Evolutionary conservation across 2,888 invertebrate species (phyloP).

Genomic region (Quadroppia sp.): DNA sequence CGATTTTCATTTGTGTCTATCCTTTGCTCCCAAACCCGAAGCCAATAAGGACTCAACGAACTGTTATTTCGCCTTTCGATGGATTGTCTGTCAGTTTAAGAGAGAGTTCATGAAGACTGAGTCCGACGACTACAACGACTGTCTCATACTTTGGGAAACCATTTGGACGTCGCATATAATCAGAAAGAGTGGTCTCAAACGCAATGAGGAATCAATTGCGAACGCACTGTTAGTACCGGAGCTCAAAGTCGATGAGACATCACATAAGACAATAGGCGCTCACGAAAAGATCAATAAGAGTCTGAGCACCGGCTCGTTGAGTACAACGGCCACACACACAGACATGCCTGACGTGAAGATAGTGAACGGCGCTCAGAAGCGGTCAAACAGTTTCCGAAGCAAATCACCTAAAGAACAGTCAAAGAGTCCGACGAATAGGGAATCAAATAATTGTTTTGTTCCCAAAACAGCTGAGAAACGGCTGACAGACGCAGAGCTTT

Average conservation of each 20-base stretch:
- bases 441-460: constrained; percentile 13
- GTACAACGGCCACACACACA: neutral
- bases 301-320: constrained; percentile 12
- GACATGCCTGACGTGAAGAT: constrained; percentile 9
- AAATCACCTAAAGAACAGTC: neutral
- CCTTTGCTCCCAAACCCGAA: too few species aligned
- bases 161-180: constrained; percentile 42
- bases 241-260: neutral
- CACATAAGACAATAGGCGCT: neutral
- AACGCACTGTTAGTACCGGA: neutral
- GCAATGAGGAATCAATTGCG: neutral
- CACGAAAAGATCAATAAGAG: constrained; percentile 31
- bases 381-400: constrained; percentile 11
- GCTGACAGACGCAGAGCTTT: constrained; percentile 43
- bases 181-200: neutral
- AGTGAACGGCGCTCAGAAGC: neutral
- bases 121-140: constrained; percentile 43
- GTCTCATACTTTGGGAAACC: constrained; percentile 43
- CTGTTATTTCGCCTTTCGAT: constrained; percentile 45
- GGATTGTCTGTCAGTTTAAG: constrained; percentile 45
- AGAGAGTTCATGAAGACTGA: constrained; percentile 45
- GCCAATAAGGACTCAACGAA: constrained; percentile 44
- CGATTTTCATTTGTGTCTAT: neutral
- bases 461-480: constrained; percentile 28
- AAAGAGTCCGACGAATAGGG: constrained; percentile 4